Base-by-base conservation (phyloP, 2,113 vertebrate species). In the Electrona antarctica region DNA sequence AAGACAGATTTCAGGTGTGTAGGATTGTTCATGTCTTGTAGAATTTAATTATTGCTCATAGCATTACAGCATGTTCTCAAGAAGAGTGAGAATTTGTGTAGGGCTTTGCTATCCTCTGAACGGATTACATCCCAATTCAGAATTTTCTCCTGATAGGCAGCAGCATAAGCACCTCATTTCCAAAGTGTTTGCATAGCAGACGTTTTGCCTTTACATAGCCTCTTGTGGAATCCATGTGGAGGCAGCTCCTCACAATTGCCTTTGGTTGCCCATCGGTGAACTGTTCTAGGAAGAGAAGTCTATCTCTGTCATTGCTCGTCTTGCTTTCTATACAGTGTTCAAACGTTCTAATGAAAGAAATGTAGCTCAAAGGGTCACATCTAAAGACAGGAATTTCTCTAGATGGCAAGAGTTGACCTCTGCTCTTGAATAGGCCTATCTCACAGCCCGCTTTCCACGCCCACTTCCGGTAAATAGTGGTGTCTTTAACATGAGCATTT, bases 381-480 rank as follows among this genome's bases (percentile, higher is more conserved):
- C 41, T 29, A 33, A 60, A 60, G 10, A 60, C 58, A 2, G 21
- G 28, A 33, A 60, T 33, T 11, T 29, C 28, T 41, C 29, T 60
- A 13, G 15, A 21, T 29, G 58, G 58, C 8, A 29, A 9, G 9
- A 33, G n/a, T 15, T 15, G 56, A 29, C 41, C 28, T 7, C 14
- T 60, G 58, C 29, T 60, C 58, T 33, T 60, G 29, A 60, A 57
- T n/a, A n/a, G n/a, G n/a, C n/a, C n/a, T n/a, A n/a, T n/a, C n/a
- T n/a, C n/a, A n/a, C n/a, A n/a, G n/a, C n/a, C n/a, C n/a, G n/a
- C n/a, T n/a, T n/a, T n/a, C n/a, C n/a, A n/a, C n/a, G n/a, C n/a
- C n/a, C n/a, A n/a, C n/a, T n/a, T n/a, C n/a, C n/a, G n/a, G n/a
- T n/a, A n/a, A n/a, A n/a, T n/a, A n/a, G n/a, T n/a, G n/a, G n/a